Base-by-base conservation (phyloP, 2,113 vertebrate species). In the Lutjanus erythropterus region DNA sequence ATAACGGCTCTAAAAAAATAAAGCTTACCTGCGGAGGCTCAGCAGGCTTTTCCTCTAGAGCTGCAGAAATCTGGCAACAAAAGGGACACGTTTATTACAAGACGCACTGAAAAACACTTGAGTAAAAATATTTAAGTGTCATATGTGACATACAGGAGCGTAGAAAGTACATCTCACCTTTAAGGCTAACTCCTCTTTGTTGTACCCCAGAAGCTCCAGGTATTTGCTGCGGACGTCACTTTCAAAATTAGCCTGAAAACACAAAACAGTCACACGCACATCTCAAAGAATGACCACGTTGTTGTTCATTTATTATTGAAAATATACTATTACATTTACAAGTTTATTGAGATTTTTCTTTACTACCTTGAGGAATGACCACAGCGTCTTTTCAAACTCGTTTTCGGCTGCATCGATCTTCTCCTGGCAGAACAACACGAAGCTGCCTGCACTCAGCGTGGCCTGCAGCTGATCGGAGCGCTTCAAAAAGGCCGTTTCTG, bases 301-400 rank as follows among this genome's bases (percentile, higher is more conserved):
- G 5, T 3, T 37, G n/a, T n/a, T n/a, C n/a, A n/a, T n/a, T n/a
- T n/a, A n/a, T n/a, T 14, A 10, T 2, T 42, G 0, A 19, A 44
- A 33, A 19, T 9, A 21, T 5, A 44, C 0, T 53, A 1, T 27
- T 0, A 29, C 11, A 29, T 71, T 47, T 60, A 1, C 37, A 31
- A 12, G 0, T 35, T n/a, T n/a, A n/a, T 18, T 41, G 1, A 56
- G 21, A 9, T 44, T 9, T 47, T 49, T 18, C 7, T 5, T n/a
- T 52, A 25, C 60, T 88, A 99, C 98, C 97, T 99, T 99, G 73
- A 99, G 85, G 86, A 99, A 99, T 66, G 96, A 96, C 98, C 98
- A 99, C 10, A 99, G 91, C 0, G 96, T 97, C 81, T 92, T 98
- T 75, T 99, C 98, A 75, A 98, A 97, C 80, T 97, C 95, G 0